These are phyloP conservation scores for Halcyon leucocephala DNA, from an alignment of 2,797 vertebrate species.

Conservation along the genomic window DNA sequence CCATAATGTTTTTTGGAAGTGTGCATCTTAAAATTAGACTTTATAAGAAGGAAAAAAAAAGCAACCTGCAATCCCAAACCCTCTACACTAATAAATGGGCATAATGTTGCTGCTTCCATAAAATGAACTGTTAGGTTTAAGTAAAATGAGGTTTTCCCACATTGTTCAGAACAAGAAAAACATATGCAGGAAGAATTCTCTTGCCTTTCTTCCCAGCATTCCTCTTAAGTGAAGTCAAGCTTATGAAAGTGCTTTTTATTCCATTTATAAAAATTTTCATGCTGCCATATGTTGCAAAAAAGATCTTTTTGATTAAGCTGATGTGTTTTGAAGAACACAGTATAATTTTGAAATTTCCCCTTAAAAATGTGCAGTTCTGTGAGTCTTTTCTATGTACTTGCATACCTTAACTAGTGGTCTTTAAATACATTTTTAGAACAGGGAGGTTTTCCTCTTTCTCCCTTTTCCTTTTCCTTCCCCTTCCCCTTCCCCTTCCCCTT, in stretches of 20 bases:
- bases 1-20: slow-evolving; percentile 86
- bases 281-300: slow-evolving; percentile 81
- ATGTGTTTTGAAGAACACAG: slow-evolving; percentile 74
- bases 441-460: background rate
- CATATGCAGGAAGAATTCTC: slow-evolving; percentile 77
- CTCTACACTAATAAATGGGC: slow-evolving; percentile 82
- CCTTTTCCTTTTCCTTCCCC: background rate
- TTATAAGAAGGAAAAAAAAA: slow-evolving; percentile 64
- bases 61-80: slow-evolving; percentile 54
- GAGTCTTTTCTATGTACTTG: slow-evolving; percentile 63
- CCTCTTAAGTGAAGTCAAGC: slow-evolving; percentile 81
- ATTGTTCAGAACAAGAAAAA: slow-evolving; percentile 80
- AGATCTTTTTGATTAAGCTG: slow-evolving; percentile 80
- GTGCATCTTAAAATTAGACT: slow-evolving; percentile 86
- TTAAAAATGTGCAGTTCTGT: slow-evolving; percentile 69
- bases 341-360: slow-evolving; percentile 73
- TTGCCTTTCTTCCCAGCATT: slow-evolving; percentile 78
- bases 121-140: slow-evolving; percentile 82
- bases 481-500: no score
- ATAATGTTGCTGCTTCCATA: slow-evolving; percentile 81
- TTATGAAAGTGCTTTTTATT: slow-evolving; percentile 81
- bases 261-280: slow-evolving; percentile 81
- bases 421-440: slow-evolving; percentile 58
- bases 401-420: slow-evolving; percentile 58
- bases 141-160: slow-evolving; percentile 81